These are phyloP conservation scores for Helostoma temminkii DNA, from an alignment of 2,797 vertebrate species.

Conservation along the genomic window DNA sequence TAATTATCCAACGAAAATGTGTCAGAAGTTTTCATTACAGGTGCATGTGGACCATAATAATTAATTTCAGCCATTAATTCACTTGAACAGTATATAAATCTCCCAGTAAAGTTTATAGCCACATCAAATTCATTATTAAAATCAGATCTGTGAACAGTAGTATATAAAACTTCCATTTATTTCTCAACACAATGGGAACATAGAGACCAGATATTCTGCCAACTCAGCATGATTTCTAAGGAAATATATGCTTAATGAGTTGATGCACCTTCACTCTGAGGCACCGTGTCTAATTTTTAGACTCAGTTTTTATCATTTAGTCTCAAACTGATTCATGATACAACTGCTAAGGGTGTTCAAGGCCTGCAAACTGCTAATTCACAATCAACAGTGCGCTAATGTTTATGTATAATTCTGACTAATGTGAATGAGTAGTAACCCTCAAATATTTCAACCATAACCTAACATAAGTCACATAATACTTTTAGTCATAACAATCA, in stretches of 20 bases:
- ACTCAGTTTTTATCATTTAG: conserved; percentile 29
- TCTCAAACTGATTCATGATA: conserved; percentile 44
- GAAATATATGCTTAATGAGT: conserved; percentile 3
- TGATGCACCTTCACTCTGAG: neutral
- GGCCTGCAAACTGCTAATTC: conserved; percentile 52
- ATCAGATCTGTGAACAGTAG: neutral
- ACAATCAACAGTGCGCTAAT: conserved; percentile 37
- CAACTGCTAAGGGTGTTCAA: conserved; percentile 28
- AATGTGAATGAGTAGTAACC: conserved; percentile 41
- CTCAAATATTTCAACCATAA: too few relatives aligned
- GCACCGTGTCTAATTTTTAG: conserved; percentile 2
- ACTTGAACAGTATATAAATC: neutral
- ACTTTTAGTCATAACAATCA: conserved; percentile 1
- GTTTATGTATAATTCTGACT: conserved; percentile 52
- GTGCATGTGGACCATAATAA: neutral
- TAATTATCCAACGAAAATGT: conserved; percentile 3
- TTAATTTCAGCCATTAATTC: neutral
- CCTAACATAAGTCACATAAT: neutral
- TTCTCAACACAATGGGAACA: neutral
- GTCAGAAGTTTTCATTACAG: neutral
- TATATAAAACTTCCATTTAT: conserved; percentile 10
- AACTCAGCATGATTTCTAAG: neutral
- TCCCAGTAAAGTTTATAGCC: conserved; percentile 35
- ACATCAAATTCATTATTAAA: too few relatives aligned
- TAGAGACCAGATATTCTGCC: neutral